Evolutionary conservation across 2,888 invertebrate species (phyloP).

Genomic region (Ecdyonurus torrentis): DNA sequence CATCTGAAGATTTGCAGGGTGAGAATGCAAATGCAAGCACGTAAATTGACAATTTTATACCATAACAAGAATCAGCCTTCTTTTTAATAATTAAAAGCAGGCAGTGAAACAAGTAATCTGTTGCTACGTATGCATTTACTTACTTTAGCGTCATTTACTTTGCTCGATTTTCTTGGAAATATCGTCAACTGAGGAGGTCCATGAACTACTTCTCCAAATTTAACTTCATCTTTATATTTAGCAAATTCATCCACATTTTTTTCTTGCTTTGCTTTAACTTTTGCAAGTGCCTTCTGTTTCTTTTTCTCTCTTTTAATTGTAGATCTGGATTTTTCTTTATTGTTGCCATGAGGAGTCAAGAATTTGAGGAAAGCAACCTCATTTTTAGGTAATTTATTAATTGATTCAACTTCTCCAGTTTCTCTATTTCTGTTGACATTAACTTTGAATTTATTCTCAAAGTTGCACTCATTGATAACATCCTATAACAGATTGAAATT

Average conservation of each 20-base stretch:
- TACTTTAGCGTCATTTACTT: not conserved
- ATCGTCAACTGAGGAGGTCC: constrained; percentile 47
- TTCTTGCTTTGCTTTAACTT: constrained; percentile 15
- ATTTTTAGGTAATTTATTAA: constrained; percentile 33
- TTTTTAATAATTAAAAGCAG: no score
- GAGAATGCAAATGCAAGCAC: no score
- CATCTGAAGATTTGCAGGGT: no score
- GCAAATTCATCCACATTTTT: constrained; percentile 31
- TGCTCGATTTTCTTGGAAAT: constrained; percentile 30
- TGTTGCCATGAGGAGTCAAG: constrained; percentile 22
- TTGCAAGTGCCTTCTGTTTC: constrained; percentile 17
- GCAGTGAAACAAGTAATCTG: no score
- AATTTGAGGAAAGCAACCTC: constrained; percentile 34
- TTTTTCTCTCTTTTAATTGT: constrained; percentile 20
- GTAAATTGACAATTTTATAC: no score
- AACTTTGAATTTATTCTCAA: constrained; percentile 43
- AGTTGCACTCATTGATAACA: constrained; percentile 40
- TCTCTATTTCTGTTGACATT: constrained; percentile 34
- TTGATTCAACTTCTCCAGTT: constrained; percentile 30
- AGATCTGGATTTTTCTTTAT: constrained; percentile 24
- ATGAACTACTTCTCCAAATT: constrained; percentile 59
- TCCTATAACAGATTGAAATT: no score
- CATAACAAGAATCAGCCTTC: no score
- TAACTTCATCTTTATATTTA: constrained; percentile 38
- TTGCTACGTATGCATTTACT: no score